Conservation (phyloP, 92 coral and sea anemone species). For the Palythoa caribaeorum region DNA sequence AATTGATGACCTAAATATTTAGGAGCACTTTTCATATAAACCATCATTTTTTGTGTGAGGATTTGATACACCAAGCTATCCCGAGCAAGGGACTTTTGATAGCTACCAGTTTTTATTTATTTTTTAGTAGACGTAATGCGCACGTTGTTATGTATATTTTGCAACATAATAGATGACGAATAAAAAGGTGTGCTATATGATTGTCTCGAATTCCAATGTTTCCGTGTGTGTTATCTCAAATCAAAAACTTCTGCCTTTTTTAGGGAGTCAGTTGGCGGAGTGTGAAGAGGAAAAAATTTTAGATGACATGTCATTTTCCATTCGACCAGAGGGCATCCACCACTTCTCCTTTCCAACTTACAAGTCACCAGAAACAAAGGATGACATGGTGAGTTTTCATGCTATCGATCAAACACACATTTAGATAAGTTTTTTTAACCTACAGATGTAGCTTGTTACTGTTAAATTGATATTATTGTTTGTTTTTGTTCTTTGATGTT, state of each 20-base stretch:
- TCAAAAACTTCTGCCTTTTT: background rate
- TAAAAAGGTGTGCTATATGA: too few relatives aligned
- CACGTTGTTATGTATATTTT: background rate
- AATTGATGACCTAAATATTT: too few relatives aligned
- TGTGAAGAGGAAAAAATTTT: conserved; percentile 81
- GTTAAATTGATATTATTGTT: background rate
- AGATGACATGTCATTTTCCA: conserved; percentile 56
- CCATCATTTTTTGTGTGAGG: too few relatives aligned
- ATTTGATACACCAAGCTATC: too few relatives aligned
- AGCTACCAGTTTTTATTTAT: too few relatives aligned
- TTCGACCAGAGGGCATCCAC: conserved; percentile 68
- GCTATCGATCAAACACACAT: background rate
- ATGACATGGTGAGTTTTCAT: conserved; percentile 83
- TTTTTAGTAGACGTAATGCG: too few relatives aligned
- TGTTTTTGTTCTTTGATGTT: background rate
- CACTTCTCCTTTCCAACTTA: conserved; percentile 93
- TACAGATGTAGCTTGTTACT: background rate
- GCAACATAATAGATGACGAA: background rate
- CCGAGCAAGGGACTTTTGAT: too few relatives aligned
- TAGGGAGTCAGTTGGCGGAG: conserved; percentile 87
- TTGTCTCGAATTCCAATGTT: too few relatives aligned
- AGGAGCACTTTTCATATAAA: too few relatives aligned
- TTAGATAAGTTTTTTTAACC: background rate
- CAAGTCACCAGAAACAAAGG: conserved; percentile 87
- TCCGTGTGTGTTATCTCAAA: too few relatives aligned